These are phyloP conservation scores for Gnathonemus echidnorhynchus DNA, from an alignment of 2,113 vertebrate species.

Conservation along the genomic window DNA sequence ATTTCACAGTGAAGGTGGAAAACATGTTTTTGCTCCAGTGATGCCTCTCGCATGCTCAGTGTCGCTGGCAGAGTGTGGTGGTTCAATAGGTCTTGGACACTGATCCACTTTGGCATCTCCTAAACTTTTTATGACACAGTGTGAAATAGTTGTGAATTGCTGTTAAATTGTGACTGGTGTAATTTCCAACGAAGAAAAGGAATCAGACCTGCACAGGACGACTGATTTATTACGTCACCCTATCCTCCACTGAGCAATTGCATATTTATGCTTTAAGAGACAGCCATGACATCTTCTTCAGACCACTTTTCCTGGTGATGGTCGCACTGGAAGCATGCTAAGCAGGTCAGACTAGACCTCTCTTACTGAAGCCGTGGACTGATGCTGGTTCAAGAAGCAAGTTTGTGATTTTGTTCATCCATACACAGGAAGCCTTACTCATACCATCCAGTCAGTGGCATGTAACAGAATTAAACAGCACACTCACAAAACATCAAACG, in stretches of 20 bases:
- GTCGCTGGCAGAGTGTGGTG: background rate
- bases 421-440: background rate
- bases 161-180: slow-evolving; percentile 1
- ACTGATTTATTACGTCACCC: background rate
- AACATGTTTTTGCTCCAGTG: background rate
- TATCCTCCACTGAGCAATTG: background rate
- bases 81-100: background rate
- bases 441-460: background rate
- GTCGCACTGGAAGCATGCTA: background rate
- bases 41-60: background rate
- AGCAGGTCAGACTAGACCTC: background rate
- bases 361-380: background rate
- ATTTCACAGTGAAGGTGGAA: background rate
- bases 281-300: background rate
- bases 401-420: background rate
- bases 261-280: background rate
- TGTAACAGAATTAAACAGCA: background rate
- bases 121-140: slow-evolving; percentile 2
- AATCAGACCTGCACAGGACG: background rate
- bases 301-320: background rate
- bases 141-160: background rate
- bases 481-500: background rate
- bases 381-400: background rate
- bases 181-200: background rate
- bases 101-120: background rate